These are phyloP conservation scores for Aurelia sp. DNA, from an alignment of 30 jellyfish, hydroid and myxozoan species.

Conservation along the genomic window DNA sequence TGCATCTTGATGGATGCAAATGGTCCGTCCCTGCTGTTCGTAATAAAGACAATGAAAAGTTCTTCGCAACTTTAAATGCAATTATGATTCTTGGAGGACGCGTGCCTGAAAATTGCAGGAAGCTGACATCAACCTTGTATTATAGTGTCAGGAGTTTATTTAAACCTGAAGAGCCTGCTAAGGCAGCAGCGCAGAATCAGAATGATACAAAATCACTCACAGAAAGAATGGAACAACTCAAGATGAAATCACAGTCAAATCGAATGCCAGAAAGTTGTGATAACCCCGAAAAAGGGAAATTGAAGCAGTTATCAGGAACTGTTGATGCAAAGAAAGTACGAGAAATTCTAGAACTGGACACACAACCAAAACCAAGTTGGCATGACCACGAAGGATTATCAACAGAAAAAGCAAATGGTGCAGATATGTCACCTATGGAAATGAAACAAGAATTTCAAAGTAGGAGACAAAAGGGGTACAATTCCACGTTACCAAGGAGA, in stretches of 20 bases:
- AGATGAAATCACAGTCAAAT: constrained; percentile 32
- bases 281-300: constrained; percentile 24
- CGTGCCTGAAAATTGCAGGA: constrained; percentile 89
- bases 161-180: constrained; percentile 21
- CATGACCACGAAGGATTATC: constrained; percentile 24
- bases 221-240: constrained; percentile 43
- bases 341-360: constrained; percentile 71
- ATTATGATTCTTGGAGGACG: constrained; percentile 90
- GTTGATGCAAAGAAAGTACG: constrained; percentile 74
- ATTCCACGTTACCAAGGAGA: constrained; percentile 61
- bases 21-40: constrained; percentile 89
- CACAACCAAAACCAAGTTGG: constrained; percentile 51
- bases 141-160: constrained; percentile 47
- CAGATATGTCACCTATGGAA: constrained; percentile 67
- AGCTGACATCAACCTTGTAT: constrained; percentile 68
- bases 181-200: background rate
- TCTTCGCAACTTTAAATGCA: constrained; percentile 96
- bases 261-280: constrained; percentile 8
- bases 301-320: constrained; percentile 22
- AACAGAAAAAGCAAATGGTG: constrained; percentile 60
- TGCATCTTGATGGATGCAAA: constrained; percentile 86
- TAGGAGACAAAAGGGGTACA: constrained; percentile 91
- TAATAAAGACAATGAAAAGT: constrained; percentile 69
- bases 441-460: constrained; percentile 77
- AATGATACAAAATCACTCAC: background rate